Conservation (phyloP, 2,888 invertebrate species). For the Meiosimyza platycephala region DNA sequence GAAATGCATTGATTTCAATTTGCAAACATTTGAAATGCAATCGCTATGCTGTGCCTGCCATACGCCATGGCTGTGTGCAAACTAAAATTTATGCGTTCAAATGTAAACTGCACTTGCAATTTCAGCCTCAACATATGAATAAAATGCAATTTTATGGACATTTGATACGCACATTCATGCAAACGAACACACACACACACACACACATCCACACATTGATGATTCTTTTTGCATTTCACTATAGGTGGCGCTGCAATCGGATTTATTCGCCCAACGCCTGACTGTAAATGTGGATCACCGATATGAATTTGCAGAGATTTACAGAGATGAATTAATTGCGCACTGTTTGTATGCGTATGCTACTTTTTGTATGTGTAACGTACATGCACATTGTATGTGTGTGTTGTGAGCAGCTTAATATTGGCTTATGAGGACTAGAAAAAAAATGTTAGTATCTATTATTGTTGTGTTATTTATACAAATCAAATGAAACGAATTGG, state of each 20-base stretch:
- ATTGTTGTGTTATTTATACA: too few relatives aligned
- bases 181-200: not conserved
- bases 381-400: not conserved
- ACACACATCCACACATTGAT: not conserved
- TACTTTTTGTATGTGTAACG: not conserved
- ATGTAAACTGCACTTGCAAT: not conserved
- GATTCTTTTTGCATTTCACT: not conserved
- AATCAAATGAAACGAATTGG: too few relatives aligned
- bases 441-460: not conserved
- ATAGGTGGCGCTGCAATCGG: conserved; percentile 7
- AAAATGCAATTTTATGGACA: conserved; percentile 33
- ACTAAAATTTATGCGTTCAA: conserved; percentile 19
- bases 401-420: not conserved
- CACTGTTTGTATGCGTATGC: too few relatives aligned
- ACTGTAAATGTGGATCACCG: conserved; percentile 24
- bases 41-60: conserved; percentile 4
- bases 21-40: conserved; percentile 31
- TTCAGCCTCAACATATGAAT: not conserved
- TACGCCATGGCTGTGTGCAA: not conserved
- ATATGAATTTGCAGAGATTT: conserved; percentile 30
- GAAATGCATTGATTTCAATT: conserved; percentile 35
- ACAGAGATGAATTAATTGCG: conserved; percentile 29
- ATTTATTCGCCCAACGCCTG: not conserved
- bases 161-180: not conserved
- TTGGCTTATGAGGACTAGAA: not conserved